Percentiles rank a stretch among this genome's conserved stretches.
Conservation (phyloP, 1,140 invertebrate genomes). For the Teleopsis dalmanni region DNA sequence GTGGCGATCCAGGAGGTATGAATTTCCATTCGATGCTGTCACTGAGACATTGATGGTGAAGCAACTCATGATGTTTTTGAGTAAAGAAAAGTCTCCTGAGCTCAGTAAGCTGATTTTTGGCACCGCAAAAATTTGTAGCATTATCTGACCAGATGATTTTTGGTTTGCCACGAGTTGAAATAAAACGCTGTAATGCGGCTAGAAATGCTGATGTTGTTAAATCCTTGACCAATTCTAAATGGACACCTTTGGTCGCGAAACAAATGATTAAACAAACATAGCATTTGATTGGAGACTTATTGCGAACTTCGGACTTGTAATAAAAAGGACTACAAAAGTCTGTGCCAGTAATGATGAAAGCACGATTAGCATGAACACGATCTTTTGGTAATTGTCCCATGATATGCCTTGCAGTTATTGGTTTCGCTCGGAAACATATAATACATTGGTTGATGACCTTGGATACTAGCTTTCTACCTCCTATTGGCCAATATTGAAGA, state of each 20-base stretch:
- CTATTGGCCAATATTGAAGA: background rate
- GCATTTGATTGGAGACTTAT: slow-evolving; percentile 14
- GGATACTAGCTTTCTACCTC: too few relatives aligned
- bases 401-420: background rate
- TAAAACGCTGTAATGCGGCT: slow-evolving; percentile 33
- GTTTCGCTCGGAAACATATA: background rate
- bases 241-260: slow-evolving; percentile 16
- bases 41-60: background rate
- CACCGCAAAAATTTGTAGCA: slow-evolving; percentile 4
- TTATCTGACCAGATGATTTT: slow-evolving; percentile 5
- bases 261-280: slow-evolving; percentile 29
- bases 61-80: background rate
- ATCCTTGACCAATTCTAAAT: slow-evolving; percentile 24
- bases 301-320: slow-evolving; percentile 5
- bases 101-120: slow-evolving; percentile 5
- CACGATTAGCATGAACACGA: background rate
- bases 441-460: too few relatives aligned
- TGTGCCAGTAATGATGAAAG: background rate
- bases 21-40: slow-evolving; percentile 26
- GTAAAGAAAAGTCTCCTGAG: background rate
- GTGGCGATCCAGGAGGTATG: slow-evolving; percentile 22
- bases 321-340: background rate
- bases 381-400: background rate
- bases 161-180: slow-evolving; percentile 23
- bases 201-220: slow-evolving; percentile 33